Evolutionary conservation across 2,888 invertebrate species (phyloP), one percentile per base, ranked within the genome.

Genomic region (Heliconius hortense): DNA sequence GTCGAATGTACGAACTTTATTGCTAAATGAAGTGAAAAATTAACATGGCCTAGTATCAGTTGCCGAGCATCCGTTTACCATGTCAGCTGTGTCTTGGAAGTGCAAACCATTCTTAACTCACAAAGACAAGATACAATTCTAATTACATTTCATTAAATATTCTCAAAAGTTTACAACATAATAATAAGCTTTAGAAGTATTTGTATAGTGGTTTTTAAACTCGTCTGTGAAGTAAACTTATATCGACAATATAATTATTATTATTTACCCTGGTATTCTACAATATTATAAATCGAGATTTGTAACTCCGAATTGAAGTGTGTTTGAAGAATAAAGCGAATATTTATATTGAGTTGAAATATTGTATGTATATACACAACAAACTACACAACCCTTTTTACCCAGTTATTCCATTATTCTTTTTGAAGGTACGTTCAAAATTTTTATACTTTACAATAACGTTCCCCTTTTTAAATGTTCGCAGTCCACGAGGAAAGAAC

Each of bases 321-420:
- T 84, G 84, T 81, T 81, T 86, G 84, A 85, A 87, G 84, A 84
- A 83, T 82, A 81, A 88, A 89, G 87, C 86, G 82, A 87, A 85
- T 88, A 87, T 84, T 59, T 74, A 72, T 72, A 69, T 75, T 31
- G 60, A 74, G 84, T 85, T 85, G 85, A 85, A 43, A 85, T 88
- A 87, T 88, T 89, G 88, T 91, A 72, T 79, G 76, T 76, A 92
- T 90, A 94, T 86, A 86, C 86, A 88, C 92, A 91, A 88, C 89
- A 89, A 90, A 88, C 89, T 87, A 90, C 93, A 94, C 93, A 94
- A 94, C 94, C 91, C 89, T 89, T 89, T 84, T 88, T 92, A 92
- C 90, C 90, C 91, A 90, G 88, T 86, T 71, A 62, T 39, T 59
- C 71, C 87, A 85, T 85, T 82, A 84, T 84, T 81, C 87, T 90